A percentile compares a stretch with the other conserved stretches of the same genome.
Conservation (phyloP, 2,888 invertebrate species). For the Drosophila vallismaia region DNA sequence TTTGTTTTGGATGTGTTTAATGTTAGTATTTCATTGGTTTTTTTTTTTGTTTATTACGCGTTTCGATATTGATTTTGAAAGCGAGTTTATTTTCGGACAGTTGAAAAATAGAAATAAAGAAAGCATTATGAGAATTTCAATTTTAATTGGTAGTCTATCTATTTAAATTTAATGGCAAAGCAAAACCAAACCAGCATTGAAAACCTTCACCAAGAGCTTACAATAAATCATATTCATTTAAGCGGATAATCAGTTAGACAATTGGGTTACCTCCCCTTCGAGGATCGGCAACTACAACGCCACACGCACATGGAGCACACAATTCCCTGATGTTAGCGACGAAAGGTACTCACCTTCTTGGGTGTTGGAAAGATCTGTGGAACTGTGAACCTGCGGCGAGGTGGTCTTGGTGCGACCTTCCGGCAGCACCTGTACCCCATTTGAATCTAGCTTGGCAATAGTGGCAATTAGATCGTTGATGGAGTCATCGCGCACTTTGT, state of each 20-base stretch:
- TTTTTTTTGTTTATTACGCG: conserved; percentile 50
- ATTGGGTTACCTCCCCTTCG: conserved; percentile 3
- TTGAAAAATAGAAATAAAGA: conserved; percentile 82
- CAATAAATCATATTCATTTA: conserved; percentile 7
- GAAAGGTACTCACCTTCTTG: conserved; percentile 80
- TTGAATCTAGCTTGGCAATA: conserved; percentile 93
- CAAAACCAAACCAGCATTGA: conserved; percentile 25
- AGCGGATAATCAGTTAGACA: neutral
- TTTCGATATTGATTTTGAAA: conserved; percentile 53
- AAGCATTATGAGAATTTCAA: conserved; percentile 80
- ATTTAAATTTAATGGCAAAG: conserved; percentile 10
- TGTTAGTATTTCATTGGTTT: conserved; percentile 77
- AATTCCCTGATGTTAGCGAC: neutral
- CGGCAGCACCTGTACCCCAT: conserved; percentile 91
- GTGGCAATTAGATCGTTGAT: conserved; percentile 94
- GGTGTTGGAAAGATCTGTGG: conserved; percentile 86
- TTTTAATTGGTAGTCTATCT: conserved; percentile 30
- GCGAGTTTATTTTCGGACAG: conserved; percentile 57
- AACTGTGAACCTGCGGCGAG: conserved; percentile 90
- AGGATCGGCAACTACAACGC: conserved; percentile 29
- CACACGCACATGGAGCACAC: conserved; percentile 31
- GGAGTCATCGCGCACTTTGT: conserved; percentile 93
- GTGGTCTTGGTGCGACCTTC: conserved; percentile 85
- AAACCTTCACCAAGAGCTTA: conserved; percentile 16
- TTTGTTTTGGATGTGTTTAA: conserved; percentile 37